phyloP scores from a whole-genome alignment of 2,797 vertebrate genomes.

The Orestias chungarensis region DNA sequence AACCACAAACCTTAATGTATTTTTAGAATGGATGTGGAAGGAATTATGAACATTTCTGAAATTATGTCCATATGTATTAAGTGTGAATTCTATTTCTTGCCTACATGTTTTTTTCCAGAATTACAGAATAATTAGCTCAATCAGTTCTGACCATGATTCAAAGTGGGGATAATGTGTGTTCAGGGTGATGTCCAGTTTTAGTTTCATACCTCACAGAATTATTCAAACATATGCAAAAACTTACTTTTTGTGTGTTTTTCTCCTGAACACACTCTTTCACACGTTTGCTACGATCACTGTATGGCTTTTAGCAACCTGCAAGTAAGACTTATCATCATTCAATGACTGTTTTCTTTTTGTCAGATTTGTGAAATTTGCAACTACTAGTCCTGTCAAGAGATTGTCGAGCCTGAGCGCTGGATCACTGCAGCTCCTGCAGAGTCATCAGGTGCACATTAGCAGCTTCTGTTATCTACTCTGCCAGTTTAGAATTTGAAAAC shows the following conservation, averaged over 20 bases:
- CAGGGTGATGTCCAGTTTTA: neutral
- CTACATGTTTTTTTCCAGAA: neutral
- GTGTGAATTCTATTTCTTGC: no score
- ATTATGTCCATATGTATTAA: no score
- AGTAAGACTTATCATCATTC: neutral
- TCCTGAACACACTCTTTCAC: neutral
- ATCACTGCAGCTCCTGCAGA: neutral
- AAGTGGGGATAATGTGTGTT: neutral
- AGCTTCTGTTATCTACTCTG: no score
- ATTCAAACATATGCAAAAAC: neutral
- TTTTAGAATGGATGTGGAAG: neutral
- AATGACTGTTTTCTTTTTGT: neutral
- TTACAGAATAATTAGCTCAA: neutral
- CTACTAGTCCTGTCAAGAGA: neutral
- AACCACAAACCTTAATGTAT: neutral
- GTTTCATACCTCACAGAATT: neutral
- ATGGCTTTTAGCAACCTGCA: neutral
- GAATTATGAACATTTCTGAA: no score
- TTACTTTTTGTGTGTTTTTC: neutral
- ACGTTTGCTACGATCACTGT: neutral
- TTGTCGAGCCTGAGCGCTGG: neutral
- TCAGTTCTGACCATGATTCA: neutral
- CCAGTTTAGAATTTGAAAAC: no score
- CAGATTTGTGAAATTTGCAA: neutral
- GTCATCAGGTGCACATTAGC: neutral